Conservation (phyloP, 37 sponge, comb jelly and placozoan species). For the Aphrocallistes beatrix region DNA sequence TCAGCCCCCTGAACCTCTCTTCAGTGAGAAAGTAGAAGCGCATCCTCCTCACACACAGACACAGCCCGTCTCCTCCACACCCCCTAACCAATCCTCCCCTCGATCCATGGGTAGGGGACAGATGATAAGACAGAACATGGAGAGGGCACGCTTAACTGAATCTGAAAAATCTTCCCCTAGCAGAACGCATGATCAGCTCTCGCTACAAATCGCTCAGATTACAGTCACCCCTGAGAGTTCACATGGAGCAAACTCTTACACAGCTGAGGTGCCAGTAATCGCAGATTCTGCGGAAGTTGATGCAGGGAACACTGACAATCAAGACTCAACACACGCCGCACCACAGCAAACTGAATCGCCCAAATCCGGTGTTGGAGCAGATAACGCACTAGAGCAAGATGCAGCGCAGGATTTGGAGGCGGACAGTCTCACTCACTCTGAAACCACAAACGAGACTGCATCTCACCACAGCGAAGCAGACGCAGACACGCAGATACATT, state of each 20-base stretch:
- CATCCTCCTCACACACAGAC: no score
- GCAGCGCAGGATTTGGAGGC: not conserved
- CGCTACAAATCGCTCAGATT: not conserved
- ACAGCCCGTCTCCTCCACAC: not conserved
- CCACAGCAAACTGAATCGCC: not conserved
- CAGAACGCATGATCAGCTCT: not conserved
- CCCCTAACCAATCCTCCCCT: not conserved
- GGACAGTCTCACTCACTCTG: not conserved
- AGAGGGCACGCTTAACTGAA: not conserved
- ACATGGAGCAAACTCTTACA: not conserved
- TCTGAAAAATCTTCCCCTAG: not conserved
- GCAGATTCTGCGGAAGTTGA: not conserved
- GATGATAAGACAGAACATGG: slow-evolving; percentile 2
- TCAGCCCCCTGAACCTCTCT: not conserved
- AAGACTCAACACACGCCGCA: not conserved
- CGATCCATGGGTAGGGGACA: not conserved
- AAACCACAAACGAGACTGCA: not conserved
- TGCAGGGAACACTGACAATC: not conserved
- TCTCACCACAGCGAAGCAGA: not conserved
- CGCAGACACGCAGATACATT: not conserved
- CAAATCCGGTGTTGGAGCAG: not conserved
- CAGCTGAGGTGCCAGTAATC: not conserved
- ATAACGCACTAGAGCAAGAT: not conserved
- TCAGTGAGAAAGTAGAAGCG: no score
- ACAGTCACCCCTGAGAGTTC: not conserved